phyloP scores from a whole-genome alignment of 2,888 invertebrate species.

The Blastobasis lacticolella region DNA sequence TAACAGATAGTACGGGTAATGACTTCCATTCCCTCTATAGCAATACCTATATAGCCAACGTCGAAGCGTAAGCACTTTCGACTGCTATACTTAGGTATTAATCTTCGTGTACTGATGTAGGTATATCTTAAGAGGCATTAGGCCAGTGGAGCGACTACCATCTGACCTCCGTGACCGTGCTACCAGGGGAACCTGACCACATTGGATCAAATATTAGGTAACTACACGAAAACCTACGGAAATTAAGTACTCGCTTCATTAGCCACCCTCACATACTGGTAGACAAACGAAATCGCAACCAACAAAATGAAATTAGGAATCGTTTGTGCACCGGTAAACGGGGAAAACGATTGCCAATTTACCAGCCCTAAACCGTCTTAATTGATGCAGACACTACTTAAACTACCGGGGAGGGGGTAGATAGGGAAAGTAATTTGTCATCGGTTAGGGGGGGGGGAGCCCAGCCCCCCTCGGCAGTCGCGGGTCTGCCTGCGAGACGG shows the following conservation, averaged over 20 bases:
- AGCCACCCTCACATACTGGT: slow-evolving; percentile 1
- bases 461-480: slow-evolving; percentile 18
- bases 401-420: slow-evolving; percentile 57
- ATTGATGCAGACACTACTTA: slow-evolving; percentile 67
- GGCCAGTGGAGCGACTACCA: too few species aligned
- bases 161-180: too few species aligned
- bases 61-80: too few species aligned
- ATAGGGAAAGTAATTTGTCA: slow-evolving; percentile 69
- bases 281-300: slow-evolving; percentile 14
- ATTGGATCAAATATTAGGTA: too few species aligned
- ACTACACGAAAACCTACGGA: too few species aligned
- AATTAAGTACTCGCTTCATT: background rate
- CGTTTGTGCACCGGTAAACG: slow-evolving; percentile 59
- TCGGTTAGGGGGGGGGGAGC: slow-evolving; percentile 53
- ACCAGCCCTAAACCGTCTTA: slow-evolving; percentile 61
- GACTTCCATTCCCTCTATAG: too few species aligned
- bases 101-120: too few species aligned
- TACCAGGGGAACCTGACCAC: too few species aligned
- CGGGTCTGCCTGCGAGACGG: slow-evolving; percentile 36
- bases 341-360: slow-evolving; percentile 70
- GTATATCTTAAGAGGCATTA: too few species aligned
- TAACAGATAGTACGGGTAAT: too few species aligned
- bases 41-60: too few species aligned
- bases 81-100: too few species aligned
- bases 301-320: slow-evolving; percentile 47